Conservation (phyloP, 2,888 invertebrate species). For the Tinea trinotella region DNA sequence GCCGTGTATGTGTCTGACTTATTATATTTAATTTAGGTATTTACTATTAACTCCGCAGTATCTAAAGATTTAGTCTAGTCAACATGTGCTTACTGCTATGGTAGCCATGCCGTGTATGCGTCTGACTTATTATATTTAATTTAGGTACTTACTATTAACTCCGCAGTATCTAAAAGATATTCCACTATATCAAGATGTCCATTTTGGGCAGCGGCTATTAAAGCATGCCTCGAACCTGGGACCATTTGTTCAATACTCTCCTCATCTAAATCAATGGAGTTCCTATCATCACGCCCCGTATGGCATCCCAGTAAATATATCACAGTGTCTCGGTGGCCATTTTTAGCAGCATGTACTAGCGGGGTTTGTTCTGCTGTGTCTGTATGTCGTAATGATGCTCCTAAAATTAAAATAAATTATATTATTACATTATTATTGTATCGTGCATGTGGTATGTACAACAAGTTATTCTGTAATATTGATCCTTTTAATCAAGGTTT, state of each 20-base stretch:
- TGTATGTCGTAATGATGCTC: conserved; percentile 81
- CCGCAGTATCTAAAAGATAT: conserved; percentile 89
- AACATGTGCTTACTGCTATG: no score
- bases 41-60: conserved; percentile 85
- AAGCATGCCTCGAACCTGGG: conserved; percentile 89
- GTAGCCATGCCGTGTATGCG: no score
- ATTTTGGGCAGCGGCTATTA: conserved; percentile 90
- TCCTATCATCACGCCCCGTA: conserved; percentile 77
- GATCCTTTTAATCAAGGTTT: no score
- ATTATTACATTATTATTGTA: background rate
- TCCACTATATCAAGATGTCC: conserved; percentile 91
- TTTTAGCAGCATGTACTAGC: conserved; percentile 90
- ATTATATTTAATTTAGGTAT: no score
- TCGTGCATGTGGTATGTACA: no score
- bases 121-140: no score
- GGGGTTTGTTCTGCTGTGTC: conserved; percentile 89
- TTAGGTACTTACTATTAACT: conserved; percentile 78
- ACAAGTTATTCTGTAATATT: no score
- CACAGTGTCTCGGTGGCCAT: conserved; percentile 89
- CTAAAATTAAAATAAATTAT: conserved; percentile 38
- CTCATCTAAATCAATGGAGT: conserved; percentile 58
- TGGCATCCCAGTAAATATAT: conserved; percentile 88
- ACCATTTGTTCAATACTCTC: conserved; percentile 76
- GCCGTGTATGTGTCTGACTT: no score
- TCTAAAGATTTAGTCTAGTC: no score